Conservation (phyloP, 2,113 vertebrate species). For the Pituophis catenifer region DNA sequence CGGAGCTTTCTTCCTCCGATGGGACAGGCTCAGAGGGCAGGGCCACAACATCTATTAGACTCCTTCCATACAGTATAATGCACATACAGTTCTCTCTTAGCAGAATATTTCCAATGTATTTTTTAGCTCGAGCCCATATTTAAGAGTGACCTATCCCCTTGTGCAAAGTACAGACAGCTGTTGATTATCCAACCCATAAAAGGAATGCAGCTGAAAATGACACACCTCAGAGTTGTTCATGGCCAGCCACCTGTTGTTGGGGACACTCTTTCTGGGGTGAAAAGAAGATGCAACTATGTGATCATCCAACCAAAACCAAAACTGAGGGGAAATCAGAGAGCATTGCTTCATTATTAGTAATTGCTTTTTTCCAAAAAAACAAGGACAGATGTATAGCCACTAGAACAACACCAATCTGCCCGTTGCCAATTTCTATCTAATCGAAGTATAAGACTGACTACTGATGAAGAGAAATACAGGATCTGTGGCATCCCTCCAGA, state of each 20-base stretch:
- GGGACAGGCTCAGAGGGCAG: too few relatives aligned
- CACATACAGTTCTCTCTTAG: background rate
- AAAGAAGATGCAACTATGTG: background rate
- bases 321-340: background rate
- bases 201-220: background rate
- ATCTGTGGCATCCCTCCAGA: background rate
- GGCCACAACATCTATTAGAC: too few relatives aligned
- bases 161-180: background rate
- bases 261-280: background rate
- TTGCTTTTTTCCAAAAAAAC: background rate
- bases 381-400: background rate
- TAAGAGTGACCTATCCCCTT: background rate
- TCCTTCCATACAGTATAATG: background rate
- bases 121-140: background rate
- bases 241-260: slow-evolving; percentile 6
- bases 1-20: too few relatives aligned
- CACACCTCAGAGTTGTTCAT: background rate
- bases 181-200: background rate
- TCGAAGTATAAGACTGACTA: background rate
- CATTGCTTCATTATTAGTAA: background rate
- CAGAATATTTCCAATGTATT: background rate
- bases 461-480: background rate
- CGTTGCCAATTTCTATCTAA: background rate
- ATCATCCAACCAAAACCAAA: background rate
- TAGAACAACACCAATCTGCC: background rate